Evolutionary conservation across 2,797 vertebrate species (phyloP).

Genomic region (Mormyrops attenuatus): DNA sequence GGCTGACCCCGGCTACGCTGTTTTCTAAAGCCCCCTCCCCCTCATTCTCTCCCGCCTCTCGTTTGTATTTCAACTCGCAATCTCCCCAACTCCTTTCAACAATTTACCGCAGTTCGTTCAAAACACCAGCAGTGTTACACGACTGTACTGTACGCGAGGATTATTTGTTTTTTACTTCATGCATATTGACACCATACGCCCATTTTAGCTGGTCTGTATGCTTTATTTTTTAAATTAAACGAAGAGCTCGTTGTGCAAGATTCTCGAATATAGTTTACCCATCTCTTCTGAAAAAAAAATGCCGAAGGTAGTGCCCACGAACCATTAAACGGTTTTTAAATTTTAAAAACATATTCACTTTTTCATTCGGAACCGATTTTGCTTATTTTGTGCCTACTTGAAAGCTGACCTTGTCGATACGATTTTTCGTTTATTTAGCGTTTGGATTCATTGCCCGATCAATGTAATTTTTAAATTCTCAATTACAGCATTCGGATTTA

Average conservation of each 20-base stretch:
- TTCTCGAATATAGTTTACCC: background rate
- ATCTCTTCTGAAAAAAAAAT: background rate
- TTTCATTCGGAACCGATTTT: background rate
- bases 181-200: background rate
- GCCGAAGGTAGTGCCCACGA: background rate
- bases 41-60: slow-evolving; percentile 24
- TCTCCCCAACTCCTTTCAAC: slow-evolving; percentile 43
- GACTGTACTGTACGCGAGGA: slow-evolving; percentile 4
- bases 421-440: background rate
- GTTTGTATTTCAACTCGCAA: slow-evolving; percentile 44
- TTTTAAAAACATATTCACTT: background rate
- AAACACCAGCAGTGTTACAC: slow-evolving; percentile 41
- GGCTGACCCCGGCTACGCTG: slow-evolving; percentile 57
- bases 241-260: background rate
- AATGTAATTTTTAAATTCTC: background rate
- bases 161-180: background rate
- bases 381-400: background rate
- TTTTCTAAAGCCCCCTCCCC: slow-evolving; percentile 24
- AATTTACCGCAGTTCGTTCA: slow-evolving; percentile 44
- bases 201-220: background rate
- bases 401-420: background rate
- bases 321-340: background rate
- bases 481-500: slow-evolving; percentile 15
- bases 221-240: background rate
- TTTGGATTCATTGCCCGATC: background rate